Percentiles rank a stretch among this genome's conserved stretches.
phyloP scores from a whole-genome alignment of 2,888 invertebrate species.

The Balanococcus diminutus region DNA sequence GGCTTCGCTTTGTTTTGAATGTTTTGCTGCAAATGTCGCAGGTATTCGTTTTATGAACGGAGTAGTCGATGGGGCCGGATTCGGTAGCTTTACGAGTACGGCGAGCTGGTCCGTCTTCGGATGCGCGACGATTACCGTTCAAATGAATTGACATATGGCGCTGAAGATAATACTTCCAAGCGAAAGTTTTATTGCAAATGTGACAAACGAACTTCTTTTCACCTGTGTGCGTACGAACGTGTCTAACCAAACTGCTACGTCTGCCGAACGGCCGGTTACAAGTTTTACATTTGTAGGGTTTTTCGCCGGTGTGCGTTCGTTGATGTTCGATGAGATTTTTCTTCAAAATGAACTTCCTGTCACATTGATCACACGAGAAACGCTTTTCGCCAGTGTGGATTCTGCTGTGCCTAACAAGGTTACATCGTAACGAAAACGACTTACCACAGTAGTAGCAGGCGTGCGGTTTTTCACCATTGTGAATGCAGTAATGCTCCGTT shows the following conservation, averaged over 20 bases:
- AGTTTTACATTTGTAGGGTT: conserved; percentile 21
- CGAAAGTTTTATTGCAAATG: conserved; percentile 36
- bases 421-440: conserved; percentile 39
- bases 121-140: background rate
- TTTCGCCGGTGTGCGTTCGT: conserved; percentile 43
- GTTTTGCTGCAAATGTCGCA: background rate
- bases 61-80: background rate
- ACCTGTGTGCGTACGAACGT: conserved; percentile 43
- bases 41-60: background rate
- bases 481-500: conserved; percentile 22
- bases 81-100: background rate
- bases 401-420: conserved; percentile 31
- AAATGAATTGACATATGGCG: conserved; percentile 16
- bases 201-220: conserved; percentile 22
- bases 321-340: conserved; percentile 44
- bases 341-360: conserved; percentile 12
- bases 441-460: conserved; percentile 28
- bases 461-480: conserved; percentile 27
- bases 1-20: background rate
- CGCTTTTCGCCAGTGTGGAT: conserved; percentile 50
- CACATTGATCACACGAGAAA: conserved; percentile 10
- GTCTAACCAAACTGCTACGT: conserved; percentile 37
- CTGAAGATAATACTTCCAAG: conserved; percentile 46
- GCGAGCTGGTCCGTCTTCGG: background rate
- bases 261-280: background rate